Conservation (phyloP, 2,888 invertebrate genomes). For the Oligia fasciuncula region DNA sequence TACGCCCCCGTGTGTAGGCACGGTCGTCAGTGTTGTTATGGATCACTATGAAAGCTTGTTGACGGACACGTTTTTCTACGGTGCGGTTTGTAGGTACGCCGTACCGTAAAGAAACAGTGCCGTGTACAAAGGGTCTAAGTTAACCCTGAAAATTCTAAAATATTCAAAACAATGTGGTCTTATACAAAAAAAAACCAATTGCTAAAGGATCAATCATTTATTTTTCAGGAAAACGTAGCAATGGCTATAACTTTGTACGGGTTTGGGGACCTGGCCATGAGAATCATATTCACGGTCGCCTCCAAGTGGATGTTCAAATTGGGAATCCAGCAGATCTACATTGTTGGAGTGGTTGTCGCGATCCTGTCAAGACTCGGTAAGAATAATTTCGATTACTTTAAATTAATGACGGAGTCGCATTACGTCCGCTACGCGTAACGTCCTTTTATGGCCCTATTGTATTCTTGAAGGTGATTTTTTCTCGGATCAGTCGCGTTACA, state of each 20-base stretch:
- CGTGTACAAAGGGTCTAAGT: not conserved
- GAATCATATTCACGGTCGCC: slow-evolving; percentile 33
- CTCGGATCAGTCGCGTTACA: too few species aligned
- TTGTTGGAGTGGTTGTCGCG: slow-evolving; percentile 40
- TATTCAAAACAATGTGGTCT: not conserved
- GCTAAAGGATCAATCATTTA: not conserved
- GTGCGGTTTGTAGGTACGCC: too few species aligned
- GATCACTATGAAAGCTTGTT: too few species aligned
- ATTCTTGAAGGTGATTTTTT: too few species aligned
- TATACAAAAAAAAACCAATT: too few species aligned
- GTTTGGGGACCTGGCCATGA: slow-evolving; percentile 44
- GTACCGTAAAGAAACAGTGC: too few species aligned
- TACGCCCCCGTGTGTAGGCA: too few species aligned
- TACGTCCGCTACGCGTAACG: too few species aligned
- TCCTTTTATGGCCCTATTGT: too few species aligned
- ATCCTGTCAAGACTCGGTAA: slow-evolving; percentile 46
- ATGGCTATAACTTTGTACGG: slow-evolving; percentile 41
- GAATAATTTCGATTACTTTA: not conserved
- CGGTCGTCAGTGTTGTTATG: too few species aligned
- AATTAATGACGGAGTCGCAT: not conserved
- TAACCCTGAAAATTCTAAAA: not conserved
- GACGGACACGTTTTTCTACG: too few species aligned
- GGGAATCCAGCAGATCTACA: slow-evolving; percentile 39
- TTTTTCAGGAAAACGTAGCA: slow-evolving; percentile 45
- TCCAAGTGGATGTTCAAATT: slow-evolving; percentile 52